Conservation (phyloP, 2,888 invertebrate genomes). For the Sminthurinus aureus region DNA sequence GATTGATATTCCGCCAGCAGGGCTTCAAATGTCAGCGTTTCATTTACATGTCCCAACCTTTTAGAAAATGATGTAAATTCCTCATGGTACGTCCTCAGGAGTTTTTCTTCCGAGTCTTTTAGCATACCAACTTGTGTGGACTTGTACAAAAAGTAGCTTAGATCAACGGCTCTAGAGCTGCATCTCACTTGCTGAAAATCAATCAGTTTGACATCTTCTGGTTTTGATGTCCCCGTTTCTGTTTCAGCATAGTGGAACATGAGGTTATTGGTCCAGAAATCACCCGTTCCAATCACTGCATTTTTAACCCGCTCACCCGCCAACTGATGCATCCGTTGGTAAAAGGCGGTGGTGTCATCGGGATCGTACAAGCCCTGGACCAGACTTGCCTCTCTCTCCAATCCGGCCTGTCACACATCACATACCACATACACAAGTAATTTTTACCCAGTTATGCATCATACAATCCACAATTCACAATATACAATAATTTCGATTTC, state of each 20-base stretch:
- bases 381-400: too few relatives aligned
- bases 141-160: constrained; percentile 58
- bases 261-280: constrained; percentile 58
- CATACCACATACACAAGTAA: too few relatives aligned
- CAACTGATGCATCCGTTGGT: background rate
- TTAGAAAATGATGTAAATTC: constrained; percentile 47
- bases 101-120: constrained; percentile 47
- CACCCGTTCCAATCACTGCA: constrained; percentile 29
- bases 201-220: constrained; percentile 45
- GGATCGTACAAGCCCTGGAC: constrained; percentile 28
- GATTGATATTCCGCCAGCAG: constrained; percentile 48
- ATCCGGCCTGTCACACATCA: too few relatives aligned
- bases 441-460: too few relatives aligned
- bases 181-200: constrained; percentile 57
- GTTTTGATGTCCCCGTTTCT: constrained; percentile 11
- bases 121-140: constrained; percentile 40
- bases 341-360: constrained; percentile 9
- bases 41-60: constrained; percentile 46
- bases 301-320: background rate
- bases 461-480: constrained; percentile 2
- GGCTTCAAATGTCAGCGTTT: constrained; percentile 45
- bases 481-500: too few relatives aligned
- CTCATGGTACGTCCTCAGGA: constrained; percentile 51
- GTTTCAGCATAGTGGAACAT: constrained; percentile 51
- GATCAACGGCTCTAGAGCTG: constrained; percentile 48